phyloP scores from a whole-genome alignment of 2,888 invertebrate species.

The Calliphora vomitoria region DNA sequence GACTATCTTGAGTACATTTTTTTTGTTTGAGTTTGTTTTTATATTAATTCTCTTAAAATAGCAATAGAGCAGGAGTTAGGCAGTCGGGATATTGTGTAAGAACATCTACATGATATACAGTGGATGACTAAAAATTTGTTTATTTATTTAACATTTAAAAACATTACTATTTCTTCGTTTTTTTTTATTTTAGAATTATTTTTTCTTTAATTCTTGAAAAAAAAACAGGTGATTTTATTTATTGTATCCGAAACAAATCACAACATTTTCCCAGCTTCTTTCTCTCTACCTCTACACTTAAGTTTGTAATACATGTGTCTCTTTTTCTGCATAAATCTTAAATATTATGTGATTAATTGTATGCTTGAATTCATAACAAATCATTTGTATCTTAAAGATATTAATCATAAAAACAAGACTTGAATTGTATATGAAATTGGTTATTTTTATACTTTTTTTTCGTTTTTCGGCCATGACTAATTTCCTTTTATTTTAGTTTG shows the following conservation, averaged over 20 bases:
- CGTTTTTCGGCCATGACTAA: constrained; percentile 68
- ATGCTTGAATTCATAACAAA: constrained; percentile 65
- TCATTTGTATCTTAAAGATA: constrained; percentile 56
- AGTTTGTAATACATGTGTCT: background rate
- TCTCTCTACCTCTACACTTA: background rate
- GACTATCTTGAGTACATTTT: no score
- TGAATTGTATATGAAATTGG: constrained; percentile 12
- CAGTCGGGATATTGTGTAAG: no score
- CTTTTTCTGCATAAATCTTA: background rate
- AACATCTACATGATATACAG: no score
- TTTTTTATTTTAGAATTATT: no score
- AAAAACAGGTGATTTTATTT: background rate
- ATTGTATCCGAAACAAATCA: no score
- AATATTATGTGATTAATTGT: constrained; percentile 46
- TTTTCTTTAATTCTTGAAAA: no score
- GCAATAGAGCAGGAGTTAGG: no score
- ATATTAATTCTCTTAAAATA: no score
- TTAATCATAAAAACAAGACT: constrained; percentile 61
- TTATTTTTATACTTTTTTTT: constrained; percentile 6
- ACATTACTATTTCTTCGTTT: no score
- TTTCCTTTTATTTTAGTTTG: constrained; percentile 57
- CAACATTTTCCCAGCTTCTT: background rate
- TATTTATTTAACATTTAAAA: no score
- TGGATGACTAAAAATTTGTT: no score
- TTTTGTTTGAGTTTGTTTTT: no score